Base-by-base conservation (phyloP, 2,888 invertebrate species). In the Folsomia manolachei region DNA sequence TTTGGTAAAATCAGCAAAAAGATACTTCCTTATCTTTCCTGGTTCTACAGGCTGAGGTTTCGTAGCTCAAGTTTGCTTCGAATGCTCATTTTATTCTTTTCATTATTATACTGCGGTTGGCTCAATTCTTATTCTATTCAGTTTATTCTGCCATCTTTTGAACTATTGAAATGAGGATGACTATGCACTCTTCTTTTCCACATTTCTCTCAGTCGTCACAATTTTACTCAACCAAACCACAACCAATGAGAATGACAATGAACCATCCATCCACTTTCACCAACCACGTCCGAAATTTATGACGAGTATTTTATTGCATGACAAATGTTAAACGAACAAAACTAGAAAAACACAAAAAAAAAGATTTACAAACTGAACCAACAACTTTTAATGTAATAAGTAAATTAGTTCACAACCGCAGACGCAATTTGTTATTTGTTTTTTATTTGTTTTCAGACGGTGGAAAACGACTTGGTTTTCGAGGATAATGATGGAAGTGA, bases 381-480 rank as follows among this genome's bases (percentile, higher is more conserved):
- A n/a, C n/a, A n/a, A n/a, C n/a, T n/a, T n/a, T n/a, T n/a, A n/a
- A n/a, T n/a, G n/a, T n/a, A n/a, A 39, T 39, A 14, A 14, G 7
- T 39, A 9, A 39, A 39, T 39, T 39, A 14, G 14, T 9, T 39
- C 39, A 39, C 39, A 39, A 39, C 7, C 56, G 18, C n/a, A 56
- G n/a, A 56, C 7, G 7, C 7, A n/a, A 56, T 56, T 56, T 14
- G n/a, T 56, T 66, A 25, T 63, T 60, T 72, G 7, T 68, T 56
- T 14, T 39, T 39, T 39, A 14, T 39, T 39, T 39, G 4, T 39
- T 73, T 75, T 4, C 73, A 78, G 79, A 79, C 75, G 69, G 53
- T 74, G 61, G 79, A 79, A 72, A 79, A 73, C 70, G 79, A 79
- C 71, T 63, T 79, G 53, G 76, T 78, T 69, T 79, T 79, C 62